These are phyloP conservation scores for zebrafish (Danio rerio) DNA, from an alignment of 2,113 vertebrate genomes.

Conservation along the genomic window GRCz12tu NC_133179.1:29137001-29137500, in stretches of 20 bases:
- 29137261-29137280: slow-evolving; percentile 45
- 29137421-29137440: slow-evolving; percentile 76
- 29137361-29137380: slow-evolving; percentile 72
- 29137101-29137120: slow-evolving; percentile 50
- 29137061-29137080: slow-evolving; percentile 23
- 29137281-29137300: slow-evolving; percentile 46
- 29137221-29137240: slow-evolving; percentile 47
- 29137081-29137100: slow-evolving; percentile 51
- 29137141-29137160: slow-evolving; percentile 5
- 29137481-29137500: slow-evolving; percentile 79
- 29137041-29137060: neutral
- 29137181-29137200: slow-evolving; percentile 5
- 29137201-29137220: slow-evolving; percentile 58
- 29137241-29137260: neutral
- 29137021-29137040: slow-evolving; percentile 25
- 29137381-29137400: slow-evolving; percentile 78
- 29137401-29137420: slow-evolving; percentile 65
- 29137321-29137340: slow-evolving; percentile 56
- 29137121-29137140: slow-evolving; percentile 30
- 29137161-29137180: slow-evolving; percentile 32
- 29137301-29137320: slow-evolving; percentile 62
- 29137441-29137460: slow-evolving; percentile 78
- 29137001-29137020: no score
- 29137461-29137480: slow-evolving; percentile 82
- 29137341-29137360: slow-evolving; percentile 68